These are phyloP conservation scores for Ypsolopha scabrella DNA, from an alignment of 2,888 invertebrate genomes.

Conservation along the genomic window DNA sequence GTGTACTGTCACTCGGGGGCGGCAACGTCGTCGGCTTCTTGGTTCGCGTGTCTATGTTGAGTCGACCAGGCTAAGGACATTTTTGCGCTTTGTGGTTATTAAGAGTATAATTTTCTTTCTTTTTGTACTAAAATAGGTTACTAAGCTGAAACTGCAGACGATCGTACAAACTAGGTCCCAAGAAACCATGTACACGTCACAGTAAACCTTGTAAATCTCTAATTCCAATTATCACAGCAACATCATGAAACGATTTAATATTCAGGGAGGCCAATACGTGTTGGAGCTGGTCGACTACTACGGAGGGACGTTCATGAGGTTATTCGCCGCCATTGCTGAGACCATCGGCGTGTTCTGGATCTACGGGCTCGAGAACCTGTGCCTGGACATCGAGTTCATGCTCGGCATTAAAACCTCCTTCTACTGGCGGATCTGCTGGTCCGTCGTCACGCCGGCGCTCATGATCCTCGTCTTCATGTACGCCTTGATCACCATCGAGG, in stretches of 20 bases:
- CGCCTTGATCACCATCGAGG: conserved; percentile 73
- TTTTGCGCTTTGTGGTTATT: too few species aligned
- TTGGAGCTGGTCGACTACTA: conserved; percentile 80
- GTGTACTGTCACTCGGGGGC: conserved; percentile 66
- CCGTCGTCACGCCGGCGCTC: conserved; percentile 76
- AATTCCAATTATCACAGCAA: too few species aligned
- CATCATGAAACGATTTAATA: conserved; percentile 6
- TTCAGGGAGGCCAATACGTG: conserved; percentile 81
- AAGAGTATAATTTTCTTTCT: too few species aligned
- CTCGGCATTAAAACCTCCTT: conserved; percentile 73
- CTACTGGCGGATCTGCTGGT: conserved; percentile 88
- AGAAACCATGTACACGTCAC: too few species aligned
- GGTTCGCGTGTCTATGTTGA: too few species aligned
- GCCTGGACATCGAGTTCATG: conserved; percentile 83
- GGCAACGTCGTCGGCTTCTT: conserved; percentile 72
- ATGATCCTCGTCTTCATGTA: conserved; percentile 80
- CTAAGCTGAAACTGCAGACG: too few species aligned
- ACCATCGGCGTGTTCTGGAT: conserved; percentile 81
- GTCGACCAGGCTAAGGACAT: too few species aligned
- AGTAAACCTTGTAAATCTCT: too few species aligned
- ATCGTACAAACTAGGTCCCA: too few species aligned
- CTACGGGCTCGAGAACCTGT: conserved; percentile 70
- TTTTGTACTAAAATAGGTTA: too few species aligned
- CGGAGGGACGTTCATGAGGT: conserved; percentile 82
- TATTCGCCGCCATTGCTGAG: conserved; percentile 76